Conservation (phyloP, 2,888 invertebrate genomes). For the Tupiocoris notatus region DNA sequence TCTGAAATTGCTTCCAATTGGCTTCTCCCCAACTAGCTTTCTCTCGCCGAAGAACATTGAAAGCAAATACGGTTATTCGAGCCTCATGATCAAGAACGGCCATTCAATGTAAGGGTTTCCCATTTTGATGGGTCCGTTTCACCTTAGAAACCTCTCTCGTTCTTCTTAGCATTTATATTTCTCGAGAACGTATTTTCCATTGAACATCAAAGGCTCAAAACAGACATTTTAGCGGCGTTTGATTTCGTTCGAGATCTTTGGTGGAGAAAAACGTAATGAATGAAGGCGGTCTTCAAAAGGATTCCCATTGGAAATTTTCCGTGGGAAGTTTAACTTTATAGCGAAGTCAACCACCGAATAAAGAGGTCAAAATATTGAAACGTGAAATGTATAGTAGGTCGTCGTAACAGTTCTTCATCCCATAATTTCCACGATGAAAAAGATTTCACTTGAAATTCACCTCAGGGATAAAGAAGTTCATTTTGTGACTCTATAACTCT, state of each 20-base stretch:
- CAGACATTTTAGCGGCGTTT: not conserved
- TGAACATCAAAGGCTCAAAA: not conserved
- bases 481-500: no score
- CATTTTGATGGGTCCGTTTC: not conserved
- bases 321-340: no score
- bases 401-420: no score
- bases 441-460: no score
- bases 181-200: not conserved
- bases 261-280: not conserved
- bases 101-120: not conserved
- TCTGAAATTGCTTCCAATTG: slow-evolving; percentile 21
- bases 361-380: no score
- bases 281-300: not conserved
- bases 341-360: no score
- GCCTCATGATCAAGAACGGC: not conserved
- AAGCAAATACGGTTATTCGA: not conserved
- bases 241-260: not conserved
- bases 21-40: slow-evolving; percentile 2
- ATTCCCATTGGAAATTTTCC: no score
- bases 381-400: no score
- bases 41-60: not conserved
- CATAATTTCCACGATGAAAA: no score
- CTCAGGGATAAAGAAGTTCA: no score
- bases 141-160: not conserved
- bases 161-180: not conserved